Base-by-base conservation (phyloP, 1,140 invertebrate genomes). In the Halesus radiatus region DNA sequence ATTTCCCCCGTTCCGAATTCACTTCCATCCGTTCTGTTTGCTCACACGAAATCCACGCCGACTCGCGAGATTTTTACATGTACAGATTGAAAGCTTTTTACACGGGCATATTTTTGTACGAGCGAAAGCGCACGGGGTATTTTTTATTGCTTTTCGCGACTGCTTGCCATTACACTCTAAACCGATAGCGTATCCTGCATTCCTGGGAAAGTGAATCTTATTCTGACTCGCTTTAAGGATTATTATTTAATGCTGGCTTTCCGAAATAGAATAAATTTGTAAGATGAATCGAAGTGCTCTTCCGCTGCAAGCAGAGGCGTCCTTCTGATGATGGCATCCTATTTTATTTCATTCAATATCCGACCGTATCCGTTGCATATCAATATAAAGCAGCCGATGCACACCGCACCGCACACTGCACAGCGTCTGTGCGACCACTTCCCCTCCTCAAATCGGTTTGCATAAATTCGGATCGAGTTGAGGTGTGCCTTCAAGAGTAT, bases 11-110 rank as follows among this genome's bases (percentile, higher is more conserved):
- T 76, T 76, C 54, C 45, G 79, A 83, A 80, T 79, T 81, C 79
- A 54, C 53, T 80, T 81, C 79, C 29, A 45, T 60, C n/a, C 68
- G 23, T 62, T 81, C 75, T 80, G 79, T 83, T 80, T 77, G 76
- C 79, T 83, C 62, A 78, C 60, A 64, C 81, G 74, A 54, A 77
- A 73, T 77, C 70, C 56, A 53, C 80, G 54, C 76, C 29, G 52
- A 29, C 80, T 76, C 72, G 37, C 20, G 22, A 53, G 22, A 37
- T 68, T 79, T 81, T 81, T 81, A 75, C 75, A 58, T 62, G 70
- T 60, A 26, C 72, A 73, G 81, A 83, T 80, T 83, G 81, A 83
- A 83, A 83, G 81, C 79, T 76, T 83, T 82, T 74, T 76, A 79
- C 70, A 60, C 78, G 32, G 81, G 73, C 54, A 83, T 79, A 79